phyloP scores from a whole-genome alignment of 2,888 invertebrate genomes.

The Spodoptera picta region DNA sequence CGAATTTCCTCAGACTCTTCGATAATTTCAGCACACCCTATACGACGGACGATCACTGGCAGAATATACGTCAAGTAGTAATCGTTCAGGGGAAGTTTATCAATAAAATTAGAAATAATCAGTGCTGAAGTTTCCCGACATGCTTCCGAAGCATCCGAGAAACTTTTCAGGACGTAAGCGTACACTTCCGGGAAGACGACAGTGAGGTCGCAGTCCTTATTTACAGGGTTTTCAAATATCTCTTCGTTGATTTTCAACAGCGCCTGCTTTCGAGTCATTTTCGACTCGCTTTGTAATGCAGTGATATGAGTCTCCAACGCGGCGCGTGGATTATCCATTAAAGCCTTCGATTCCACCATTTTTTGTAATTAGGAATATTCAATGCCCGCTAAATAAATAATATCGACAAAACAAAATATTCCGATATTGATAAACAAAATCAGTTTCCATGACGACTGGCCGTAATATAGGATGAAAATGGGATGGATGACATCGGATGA shows the following conservation, averaged over 20 bases:
- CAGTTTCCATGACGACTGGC: constrained; percentile 76
- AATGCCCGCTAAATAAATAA: constrained; percentile 14
- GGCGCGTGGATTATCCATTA: constrained; percentile 75
- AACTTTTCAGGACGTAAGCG: constrained; percentile 80
- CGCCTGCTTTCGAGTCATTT: constrained; percentile 87
- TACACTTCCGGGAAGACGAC: constrained; percentile 77
- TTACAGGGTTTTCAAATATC: constrained; percentile 77
- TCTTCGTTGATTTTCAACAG: constrained; percentile 86
- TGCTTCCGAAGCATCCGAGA: constrained; percentile 89
- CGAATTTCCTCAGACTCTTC: constrained; percentile 94
- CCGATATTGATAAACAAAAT: constrained; percentile 71
- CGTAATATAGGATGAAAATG: not conserved
- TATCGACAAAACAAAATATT: constrained; percentile 59
- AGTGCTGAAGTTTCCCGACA: constrained; percentile 89
- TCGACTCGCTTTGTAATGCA: constrained; percentile 89
- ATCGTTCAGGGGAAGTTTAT: constrained; percentile 90
- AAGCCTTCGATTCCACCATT: constrained; percentile 70
- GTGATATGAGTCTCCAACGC: constrained; percentile 76
- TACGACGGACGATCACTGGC: constrained; percentile 92
- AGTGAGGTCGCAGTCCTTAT: constrained; percentile 76
- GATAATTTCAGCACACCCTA: constrained; percentile 92
- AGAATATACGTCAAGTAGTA: constrained; percentile 93
- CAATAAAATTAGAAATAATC: constrained; percentile 88
- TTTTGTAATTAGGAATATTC: constrained; percentile 28
- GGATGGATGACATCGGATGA: not conserved